Base-by-base conservation (phyloP, 2,113 vertebrate species). In the Anguilla japonica region DNA sequence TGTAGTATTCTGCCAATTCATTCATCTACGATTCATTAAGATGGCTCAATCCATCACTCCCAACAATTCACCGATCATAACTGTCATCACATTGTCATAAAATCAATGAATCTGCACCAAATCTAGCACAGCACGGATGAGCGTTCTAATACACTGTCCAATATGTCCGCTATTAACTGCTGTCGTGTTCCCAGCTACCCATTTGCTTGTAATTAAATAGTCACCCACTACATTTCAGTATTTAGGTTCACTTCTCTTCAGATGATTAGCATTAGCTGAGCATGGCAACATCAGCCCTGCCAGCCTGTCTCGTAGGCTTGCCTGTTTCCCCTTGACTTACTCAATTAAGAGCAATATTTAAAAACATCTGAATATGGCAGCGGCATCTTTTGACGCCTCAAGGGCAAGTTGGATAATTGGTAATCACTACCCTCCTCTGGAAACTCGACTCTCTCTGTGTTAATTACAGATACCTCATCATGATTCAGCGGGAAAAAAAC, bases 401-500 rank as follows among this genome's bases (percentile, higher is more conserved):
- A 83, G 86, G 86, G 81, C 43, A 34, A 78, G 18, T 5, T 20
- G 50, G 82, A 43, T 41, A 46, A 80, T 57, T 83, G 46, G 81
- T 57, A 83, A 78, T 78, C 81, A 83, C 71, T 87, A 41, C 43
- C 46, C 81, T 53, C 1, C n/a, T 60, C 53, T 60, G 82, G 53
- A 82, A 26, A 78, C 81, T 26, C 16, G 34, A 41, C 16, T 67
- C 15, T 40, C 81, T 29, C 43, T 56, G 46, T n/a, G 50, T 83
- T 87, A 87, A 87, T 43, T 87, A 71, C 82, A 50, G 79, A 87
- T 41, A 15, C 40, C 34, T n/a, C 41, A 81, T 43, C 56, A 63
- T 5, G 16, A 56, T 22, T 29, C 14, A 40, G 40, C 7, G 81
- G 2, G n/a, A 34, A 34, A 34, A 13, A 34, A 34, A 75, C 26